Evolutionary conservation across 2,888 invertebrate genomes (phyloP), one percentile per base, ranked within the genome.

Genomic region (Augochlorella aurata): DNA sequence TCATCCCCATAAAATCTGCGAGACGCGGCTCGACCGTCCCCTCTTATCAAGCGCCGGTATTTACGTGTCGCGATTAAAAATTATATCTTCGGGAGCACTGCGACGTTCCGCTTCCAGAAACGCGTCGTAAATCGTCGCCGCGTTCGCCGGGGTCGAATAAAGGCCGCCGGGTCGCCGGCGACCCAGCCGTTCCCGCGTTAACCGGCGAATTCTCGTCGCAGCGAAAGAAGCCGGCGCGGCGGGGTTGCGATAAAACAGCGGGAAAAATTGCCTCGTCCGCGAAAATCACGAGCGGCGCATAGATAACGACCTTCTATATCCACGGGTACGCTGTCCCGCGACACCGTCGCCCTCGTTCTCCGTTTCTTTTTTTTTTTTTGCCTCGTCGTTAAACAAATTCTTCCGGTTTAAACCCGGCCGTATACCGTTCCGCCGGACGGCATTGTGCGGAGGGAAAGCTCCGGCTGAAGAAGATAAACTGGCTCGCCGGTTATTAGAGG

Each of bases 341-440:
- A 77, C 61, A 77, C n/a, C 67, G 79, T 45, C 77, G 77, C 9
- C 44, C 21, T 10, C 52, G 45, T 63, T 77, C 16, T 14, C 68
- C 50, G 18, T 29, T 16, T 29, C 45, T 47, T 18, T 18, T 18
- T 38, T 16, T 29, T 16, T 63, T 47, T 21, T 21, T 14, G 5
- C 29, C 14, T 4, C 52, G 63, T 3, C 47, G 68, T 73, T 73
- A 54, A 78, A 69, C 68, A 65, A 80, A 80, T 73, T 73, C 44
- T 71, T 24, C 66, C 29, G 63, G 29, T 29, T 66, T 49, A 69
- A 68, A 78, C 38, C 38, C 5, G 38, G 5, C 38, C 38, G 38
- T 38, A 5, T 38, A 38, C 38, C 7, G 38, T 38, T 38, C 3
- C 38, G 38, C 38, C 2, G 38, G 7, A 7, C 38, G 38, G 29